Conservation (phyloP, 2,888 invertebrate species). For the Therioaphis trifolii region DNA sequence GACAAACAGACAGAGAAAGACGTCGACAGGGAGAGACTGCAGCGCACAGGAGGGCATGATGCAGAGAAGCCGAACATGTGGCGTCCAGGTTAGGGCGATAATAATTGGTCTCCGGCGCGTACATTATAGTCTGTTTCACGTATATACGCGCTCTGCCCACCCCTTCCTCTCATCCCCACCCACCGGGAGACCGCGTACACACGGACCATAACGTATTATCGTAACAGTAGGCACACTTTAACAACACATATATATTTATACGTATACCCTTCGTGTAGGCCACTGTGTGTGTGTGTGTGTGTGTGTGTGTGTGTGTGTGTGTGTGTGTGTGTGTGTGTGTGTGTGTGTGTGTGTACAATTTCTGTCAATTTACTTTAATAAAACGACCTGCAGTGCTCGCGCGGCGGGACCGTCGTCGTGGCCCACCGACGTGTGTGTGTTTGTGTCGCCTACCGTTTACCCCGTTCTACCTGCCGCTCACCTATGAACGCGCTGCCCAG, state of each 20-base stretch:
- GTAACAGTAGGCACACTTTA: no score
- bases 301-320: no score
- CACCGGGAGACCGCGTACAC: neutral
- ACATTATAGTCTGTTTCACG: neutral
- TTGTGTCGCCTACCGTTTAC: conserved; percentile 9
- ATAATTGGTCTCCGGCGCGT: conserved; percentile 46
- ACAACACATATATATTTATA: no score
- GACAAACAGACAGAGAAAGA: no score
- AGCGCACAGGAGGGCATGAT: no score
- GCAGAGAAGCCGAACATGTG: conserved; percentile 35
- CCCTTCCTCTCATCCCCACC: neutral
- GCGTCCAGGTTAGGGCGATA: conserved; percentile 58
- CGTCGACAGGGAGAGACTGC: neutral
- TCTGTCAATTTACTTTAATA: conserved; percentile 63
- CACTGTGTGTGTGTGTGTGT: no score
- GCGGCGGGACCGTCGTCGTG: conserved; percentile 14
- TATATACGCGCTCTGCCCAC: no score
- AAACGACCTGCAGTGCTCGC: conserved; percentile 49
- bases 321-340: no score
- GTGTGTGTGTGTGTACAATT: conserved; percentile 20
- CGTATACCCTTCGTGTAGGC: no score
- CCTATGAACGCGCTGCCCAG: neutral
- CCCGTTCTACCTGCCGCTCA: conserved; percentile 48
- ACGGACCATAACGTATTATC: no score
- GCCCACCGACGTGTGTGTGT: neutral